Evolutionary conservation across 2,797 vertebrate species (phyloP), one percentile per base, ranked within the genome.

Genomic region (Aselliscus stoliczkanus): DNA sequence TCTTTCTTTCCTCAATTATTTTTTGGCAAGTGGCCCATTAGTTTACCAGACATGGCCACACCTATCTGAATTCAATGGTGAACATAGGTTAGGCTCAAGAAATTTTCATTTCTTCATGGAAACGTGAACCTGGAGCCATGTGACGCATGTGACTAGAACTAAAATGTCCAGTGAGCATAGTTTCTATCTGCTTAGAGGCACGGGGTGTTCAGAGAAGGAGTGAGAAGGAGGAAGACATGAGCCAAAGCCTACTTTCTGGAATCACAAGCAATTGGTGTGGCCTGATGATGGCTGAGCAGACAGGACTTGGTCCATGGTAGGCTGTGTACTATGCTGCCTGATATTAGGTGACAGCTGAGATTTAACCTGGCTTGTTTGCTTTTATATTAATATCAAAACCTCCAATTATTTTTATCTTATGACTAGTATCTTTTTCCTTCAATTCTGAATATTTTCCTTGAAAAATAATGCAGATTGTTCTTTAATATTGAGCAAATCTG

Each of bases 341-440:
- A 39, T 64, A 56, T 8, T 79, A 70, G 73, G 21, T 31, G n/a
- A 90, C 34, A 88, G 27, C 3, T 14, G 25, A 83, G 77, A 70
- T 47, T 34, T 65, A 47, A 60, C 31, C 34, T 64, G 90, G 88
- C 73, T 87, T 75, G 70, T 81, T 79, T 96, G 82, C 70, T 93
- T 97, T 96, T 34, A 72, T 5, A 54, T 91, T 77, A 94, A 7
- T 50, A 91, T 42, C 25, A 93, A 85, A 89, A 52, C 0, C 1
- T 44, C 77, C 87, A 29, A 27, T 97, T 97, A 80, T 95, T 52
- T 94, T 97, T 97, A 95, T 93, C 75, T 94, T 92, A 29, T 52
- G 70, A 72, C 72, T 95, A 90, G 37, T 65, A 60, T n/a, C 64
- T 80, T 72, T 72, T 72, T 52, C 5, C 25, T 18, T 52, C 56